Conservation (phyloP, 2,888 invertebrate genomes). For the Venusia cambrica region DNA sequence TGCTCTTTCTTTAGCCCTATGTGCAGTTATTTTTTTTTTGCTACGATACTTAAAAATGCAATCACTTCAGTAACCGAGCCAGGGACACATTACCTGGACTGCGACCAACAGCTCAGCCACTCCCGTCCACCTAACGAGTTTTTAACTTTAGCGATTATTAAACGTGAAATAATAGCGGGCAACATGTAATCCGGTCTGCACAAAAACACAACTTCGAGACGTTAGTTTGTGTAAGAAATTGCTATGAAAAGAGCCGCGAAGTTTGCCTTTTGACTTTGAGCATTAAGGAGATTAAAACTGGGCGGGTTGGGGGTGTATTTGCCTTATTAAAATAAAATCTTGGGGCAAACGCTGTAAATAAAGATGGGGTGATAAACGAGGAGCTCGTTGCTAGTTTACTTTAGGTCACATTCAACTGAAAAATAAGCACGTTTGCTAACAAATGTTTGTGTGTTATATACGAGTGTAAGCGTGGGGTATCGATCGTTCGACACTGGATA, state of each 20-base stretch:
- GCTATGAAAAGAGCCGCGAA: conserved; percentile 20
- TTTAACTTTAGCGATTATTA: conserved; percentile 56
- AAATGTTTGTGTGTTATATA: too few species aligned
- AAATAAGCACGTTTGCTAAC: too few species aligned
- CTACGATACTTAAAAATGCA: too few species aligned
- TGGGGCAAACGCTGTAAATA: conserved; percentile 13
- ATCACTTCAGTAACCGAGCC: conserved; percentile 4
- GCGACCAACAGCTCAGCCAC: conserved; percentile 19
- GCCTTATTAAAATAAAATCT: conserved; percentile 21
- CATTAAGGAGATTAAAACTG: conserved; percentile 24
- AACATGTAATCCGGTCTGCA: conserved; percentile 31
- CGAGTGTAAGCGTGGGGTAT: too few species aligned
- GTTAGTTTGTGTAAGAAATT: conserved; percentile 29
- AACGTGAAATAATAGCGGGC: conserved; percentile 37
- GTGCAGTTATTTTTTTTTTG: too few species aligned
- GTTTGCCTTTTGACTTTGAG: conserved; percentile 19
- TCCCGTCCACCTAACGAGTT: conserved; percentile 46
- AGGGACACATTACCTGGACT: conserved; percentile 11
- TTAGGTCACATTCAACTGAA: too few species aligned
- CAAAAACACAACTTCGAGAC: conserved; percentile 22
- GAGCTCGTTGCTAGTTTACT: too few species aligned
- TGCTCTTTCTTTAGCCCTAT: too few species aligned
- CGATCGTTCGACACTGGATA: too few species aligned
- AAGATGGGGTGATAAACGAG: conserved; percentile 12
- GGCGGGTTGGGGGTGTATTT: conserved; percentile 14